These are phyloP conservation scores for Drosophila nr. perissopoda DNA, from an alignment of 2,888 invertebrate species.

Conservation along the genomic window DNA sequence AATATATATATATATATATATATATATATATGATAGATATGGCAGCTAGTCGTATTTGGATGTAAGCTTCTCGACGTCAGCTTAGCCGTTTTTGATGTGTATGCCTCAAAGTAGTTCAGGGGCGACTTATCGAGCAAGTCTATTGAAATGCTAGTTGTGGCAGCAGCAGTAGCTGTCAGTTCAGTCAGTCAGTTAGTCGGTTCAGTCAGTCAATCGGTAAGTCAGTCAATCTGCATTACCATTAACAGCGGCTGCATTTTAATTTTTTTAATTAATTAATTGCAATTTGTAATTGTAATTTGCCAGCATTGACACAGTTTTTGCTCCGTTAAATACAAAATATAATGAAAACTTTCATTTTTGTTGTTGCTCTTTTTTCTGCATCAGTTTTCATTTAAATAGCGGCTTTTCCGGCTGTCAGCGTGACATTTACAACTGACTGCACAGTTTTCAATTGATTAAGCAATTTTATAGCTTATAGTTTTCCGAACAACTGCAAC, in stretches of 20 bases:
- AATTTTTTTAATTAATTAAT: conserved; percentile 72
- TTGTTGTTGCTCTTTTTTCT: conserved; percentile 5
- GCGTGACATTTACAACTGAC: conserved; percentile 68
- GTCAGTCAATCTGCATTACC: conserved; percentile 42
- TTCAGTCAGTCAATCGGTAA: conserved; percentile 18
- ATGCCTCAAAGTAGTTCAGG: conserved; percentile 52
- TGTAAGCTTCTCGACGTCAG: conserved; percentile 13
- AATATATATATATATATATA: conserved; percentile 1
- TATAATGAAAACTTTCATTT: conserved; percentile 47
- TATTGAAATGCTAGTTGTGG: conserved; percentile 13
- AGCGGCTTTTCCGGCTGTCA: conserved; percentile 64
- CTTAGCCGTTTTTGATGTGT: conserved; percentile 8
- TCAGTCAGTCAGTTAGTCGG: conserved; percentile 3
- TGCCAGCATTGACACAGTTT: conserved; percentile 76
- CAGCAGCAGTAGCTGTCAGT: conserved; percentile 17
- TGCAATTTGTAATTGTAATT: conserved; percentile 70
- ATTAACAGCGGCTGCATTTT: conserved; percentile 44
- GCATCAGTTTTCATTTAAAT: conserved; percentile 62
- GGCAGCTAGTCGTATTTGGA: conserved; percentile 23
- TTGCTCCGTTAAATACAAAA: conserved; percentile 29
- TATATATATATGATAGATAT: background rate
- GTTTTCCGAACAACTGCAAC: conserved; percentile 19
- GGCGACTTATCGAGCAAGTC: conserved; percentile 43
- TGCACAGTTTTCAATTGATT: conserved; percentile 76
- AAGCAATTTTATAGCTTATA: conserved; percentile 64